Conservation (phyloP, 2,888 invertebrate genomes). For the Phragmatobia fuliginosa region DNA sequence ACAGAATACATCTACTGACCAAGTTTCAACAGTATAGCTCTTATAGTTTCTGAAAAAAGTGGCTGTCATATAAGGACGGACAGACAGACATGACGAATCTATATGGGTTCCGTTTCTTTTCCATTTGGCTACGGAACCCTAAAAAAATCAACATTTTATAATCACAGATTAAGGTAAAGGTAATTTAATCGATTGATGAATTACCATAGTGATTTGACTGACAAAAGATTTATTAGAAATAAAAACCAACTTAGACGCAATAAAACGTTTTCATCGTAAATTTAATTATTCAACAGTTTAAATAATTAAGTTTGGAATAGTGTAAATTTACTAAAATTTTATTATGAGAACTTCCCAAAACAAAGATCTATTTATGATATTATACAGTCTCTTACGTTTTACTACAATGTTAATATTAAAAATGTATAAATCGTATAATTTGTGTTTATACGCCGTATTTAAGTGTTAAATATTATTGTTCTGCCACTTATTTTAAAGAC, state of each 20-base stretch:
- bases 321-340: not conserved
- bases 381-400: not conserved
- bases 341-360: not conserved
- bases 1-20: too few relatives aligned
- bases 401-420: not conserved
- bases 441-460: not conserved
- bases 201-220: too few relatives aligned
- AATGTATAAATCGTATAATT: not conserved
- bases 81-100: too few relatives aligned
- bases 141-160: too few relatives aligned
- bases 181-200: too few relatives aligned
- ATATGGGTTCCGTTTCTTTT: too few relatives aligned
- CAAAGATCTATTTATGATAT: not conserved
- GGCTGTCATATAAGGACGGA: too few relatives aligned
- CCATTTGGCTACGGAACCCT: too few relatives aligned
- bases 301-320: not conserved
- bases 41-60: too few relatives aligned
- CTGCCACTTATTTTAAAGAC: not conserved
- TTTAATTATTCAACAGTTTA: not conserved
- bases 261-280: slow-evolving; percentile 16
- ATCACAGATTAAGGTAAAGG: too few relatives aligned
- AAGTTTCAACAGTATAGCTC: too few relatives aligned
- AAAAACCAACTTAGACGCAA: not conserved
- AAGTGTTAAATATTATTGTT: not conserved
- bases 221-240: too few relatives aligned